A percentile compares a stretch with the other conserved stretches of the same genome.
phyloP scores from a whole-genome alignment of 2,113 vertebrate species.

The Pangasianodon hypophthalmus region DNA sequence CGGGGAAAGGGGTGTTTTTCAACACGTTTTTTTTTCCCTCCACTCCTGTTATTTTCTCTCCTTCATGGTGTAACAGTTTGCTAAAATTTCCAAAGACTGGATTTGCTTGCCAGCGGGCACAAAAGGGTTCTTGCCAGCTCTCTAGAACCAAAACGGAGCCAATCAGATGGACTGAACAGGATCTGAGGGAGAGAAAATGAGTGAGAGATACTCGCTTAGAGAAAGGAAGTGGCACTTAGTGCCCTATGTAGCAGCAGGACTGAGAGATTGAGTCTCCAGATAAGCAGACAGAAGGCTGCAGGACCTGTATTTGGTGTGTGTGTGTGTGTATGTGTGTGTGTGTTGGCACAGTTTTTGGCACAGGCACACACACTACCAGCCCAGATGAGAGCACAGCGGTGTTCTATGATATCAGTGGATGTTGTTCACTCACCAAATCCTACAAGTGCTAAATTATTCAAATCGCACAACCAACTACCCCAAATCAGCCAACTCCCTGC shows the following conservation, averaged over 20 bases:
- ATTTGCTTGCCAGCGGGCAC: conserved; percentile 37
- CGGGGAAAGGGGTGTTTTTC: background rate
- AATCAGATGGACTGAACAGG: conserved; percentile 35
- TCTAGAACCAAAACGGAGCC: conserved; percentile 34
- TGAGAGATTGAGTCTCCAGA: conserved; percentile 34
- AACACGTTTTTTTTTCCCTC: background rate
- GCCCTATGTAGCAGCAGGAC: conserved; percentile 25
- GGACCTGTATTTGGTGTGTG: conserved; percentile 24
- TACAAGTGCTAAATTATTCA: conserved; percentile 60
- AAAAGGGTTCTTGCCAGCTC: conserved; percentile 43
- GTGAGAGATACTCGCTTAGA: background rate
- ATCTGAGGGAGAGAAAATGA: conserved; percentile 29
- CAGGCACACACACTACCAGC: background rate
- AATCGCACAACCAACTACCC: conserved; percentile 40
- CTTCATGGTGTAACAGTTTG: conserved; percentile 56
- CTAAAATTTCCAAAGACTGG: conserved; percentile 42
- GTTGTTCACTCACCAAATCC: conserved; percentile 49
- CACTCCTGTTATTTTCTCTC: conserved; percentile 38
- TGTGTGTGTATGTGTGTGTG: conserved; percentile 17
- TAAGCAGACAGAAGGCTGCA: conserved; percentile 36
- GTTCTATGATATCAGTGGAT: conserved; percentile 50
- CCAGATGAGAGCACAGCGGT: conserved; percentile 50
- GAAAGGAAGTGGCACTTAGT: conserved; percentile 43
- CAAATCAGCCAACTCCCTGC: conserved; percentile 41
- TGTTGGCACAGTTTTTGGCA: conserved; percentile 15